Base-by-base conservation (phyloP, 2,113 vertebrate genomes). In the Phalacrocorax brasilianus region DNA sequence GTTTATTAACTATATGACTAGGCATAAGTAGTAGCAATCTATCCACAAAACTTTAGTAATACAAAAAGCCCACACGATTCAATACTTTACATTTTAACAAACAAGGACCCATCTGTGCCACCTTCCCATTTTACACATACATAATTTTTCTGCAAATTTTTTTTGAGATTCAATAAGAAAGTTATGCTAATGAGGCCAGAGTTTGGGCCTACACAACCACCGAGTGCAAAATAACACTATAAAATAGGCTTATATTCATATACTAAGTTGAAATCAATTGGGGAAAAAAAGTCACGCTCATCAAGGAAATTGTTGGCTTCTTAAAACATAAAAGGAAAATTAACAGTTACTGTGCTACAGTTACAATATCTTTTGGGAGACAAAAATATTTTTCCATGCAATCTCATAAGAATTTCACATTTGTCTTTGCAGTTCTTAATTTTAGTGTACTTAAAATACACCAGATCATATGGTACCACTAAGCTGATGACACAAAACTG, bases 401-500 rank as follows among this genome's bases (percentile, higher is more conserved):
- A 49, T 52, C 33, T 79, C 30, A 13, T 14, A 70, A 83, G 26
- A 49, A 50, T 85, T 79, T 94, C 24, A 53, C 8, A 8, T 73
- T 70, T 66, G 14, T 44, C 55, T 84, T 91, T 86, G 66, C 32
- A 42, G 27, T 91, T 92, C 40, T 75, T 81, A 47, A 58, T 88
- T 44, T 65, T 40, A 73, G 40, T 72, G 18, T 56, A 61, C 52
- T 82, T 85, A 53, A 92, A 61, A 78, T 61, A 58, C 8, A 67
- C 61, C 32, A 18, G 9, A 40, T 79, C 23, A 70, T 73, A 26
- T 20, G 19, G 27, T 32, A 45, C 6, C 28, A 20, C 21, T n/a
- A 61, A 45, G 44, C 18, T 6, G 16, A 45, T 45, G 44, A 45
- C 44, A 45, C 44, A 45, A 45, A 45, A 16, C 6, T 45, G 44